These are phyloP conservation scores for Mormyrus hasselquistii DNA, from an alignment of 2,797 vertebrate species.

Conservation along the genomic window DNA sequence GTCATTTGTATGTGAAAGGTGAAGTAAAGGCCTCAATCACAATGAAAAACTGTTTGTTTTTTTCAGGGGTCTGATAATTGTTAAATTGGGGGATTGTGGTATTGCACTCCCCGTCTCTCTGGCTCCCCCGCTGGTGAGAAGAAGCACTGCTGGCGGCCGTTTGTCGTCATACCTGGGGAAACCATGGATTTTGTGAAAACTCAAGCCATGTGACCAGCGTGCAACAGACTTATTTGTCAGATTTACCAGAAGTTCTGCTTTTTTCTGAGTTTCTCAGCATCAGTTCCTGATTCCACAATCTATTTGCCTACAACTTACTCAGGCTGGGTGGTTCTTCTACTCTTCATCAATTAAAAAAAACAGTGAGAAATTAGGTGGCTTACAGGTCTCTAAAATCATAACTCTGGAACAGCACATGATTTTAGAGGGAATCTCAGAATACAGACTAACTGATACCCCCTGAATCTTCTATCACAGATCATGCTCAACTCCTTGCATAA, in stretches of 20 bases:
- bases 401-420: not conserved
- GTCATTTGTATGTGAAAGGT: constrained; percentile 38
- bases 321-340: not conserved
- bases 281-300: not conserved
- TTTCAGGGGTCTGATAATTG: constrained; percentile 27
- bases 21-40: constrained; percentile 49
- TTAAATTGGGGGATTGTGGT: constrained; percentile 24
- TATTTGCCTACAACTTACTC: not conserved
- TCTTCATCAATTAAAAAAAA: not conserved
- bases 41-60: constrained; percentile 42
- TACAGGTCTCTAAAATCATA: not conserved
- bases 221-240: not conserved
- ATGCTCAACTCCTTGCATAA: constrained; percentile 93
- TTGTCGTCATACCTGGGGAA: not conserved
- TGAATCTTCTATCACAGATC: constrained; percentile 61
- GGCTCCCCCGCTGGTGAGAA: constrained; percentile 20
- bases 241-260: not conserved
- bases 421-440: not conserved
- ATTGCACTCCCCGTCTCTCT: constrained; percentile 17
- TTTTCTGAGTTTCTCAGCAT: not conserved
- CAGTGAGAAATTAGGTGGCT: not conserved
- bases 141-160: not conserved
- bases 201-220: not conserved
- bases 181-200: not conserved
- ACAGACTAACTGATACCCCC: not conserved